Percentiles rank a stretch among this genome's conserved stretches.
phyloP scores from a whole-genome alignment of 2,113 vertebrate species.

The Lophochroa leadbeateri region DNA sequence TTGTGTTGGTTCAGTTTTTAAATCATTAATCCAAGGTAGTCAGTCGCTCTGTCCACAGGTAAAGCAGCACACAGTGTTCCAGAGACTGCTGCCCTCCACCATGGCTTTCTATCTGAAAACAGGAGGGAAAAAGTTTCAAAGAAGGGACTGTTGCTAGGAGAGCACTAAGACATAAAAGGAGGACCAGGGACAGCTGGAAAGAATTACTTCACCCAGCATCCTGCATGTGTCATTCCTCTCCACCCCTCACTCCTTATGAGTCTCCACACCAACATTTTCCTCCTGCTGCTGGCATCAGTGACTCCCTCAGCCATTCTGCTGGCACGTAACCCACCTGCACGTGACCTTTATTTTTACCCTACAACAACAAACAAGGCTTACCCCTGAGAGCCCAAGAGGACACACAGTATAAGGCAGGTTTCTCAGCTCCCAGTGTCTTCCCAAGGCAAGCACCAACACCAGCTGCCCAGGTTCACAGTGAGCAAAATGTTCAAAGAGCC shows the following conservation, averaged over 20 bases:
- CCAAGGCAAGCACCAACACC: not conserved
- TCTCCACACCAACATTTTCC: not conserved
- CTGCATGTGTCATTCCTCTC: not conserved
- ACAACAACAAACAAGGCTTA: not conserved
- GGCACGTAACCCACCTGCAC: not conserved
- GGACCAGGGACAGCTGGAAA: not conserved
- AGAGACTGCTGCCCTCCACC: not conserved
- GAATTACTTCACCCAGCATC: not conserved
- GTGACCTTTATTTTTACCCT: not conserved
- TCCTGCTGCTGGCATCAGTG: not conserved
- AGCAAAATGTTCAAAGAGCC: not conserved
- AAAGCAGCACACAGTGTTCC: not conserved
- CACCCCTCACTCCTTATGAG: not conserved
- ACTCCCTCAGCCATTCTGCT: fast-evolving
- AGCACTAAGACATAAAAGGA: not conserved
- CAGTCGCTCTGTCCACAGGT: not conserved
- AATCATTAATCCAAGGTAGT: not conserved
- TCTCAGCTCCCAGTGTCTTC: not conserved
- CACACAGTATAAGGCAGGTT: not conserved
- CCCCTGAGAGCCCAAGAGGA: not conserved
- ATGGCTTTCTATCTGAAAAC: not conserved
- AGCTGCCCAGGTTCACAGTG: not conserved
- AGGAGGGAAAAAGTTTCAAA: not conserved
- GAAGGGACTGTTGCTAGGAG: not conserved
- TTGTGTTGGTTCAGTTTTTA: not conserved